These are phyloP conservation scores for Poliocrania exsul DNA, from an alignment of 2,797 vertebrate genomes.

Conservation along the genomic window DNA sequence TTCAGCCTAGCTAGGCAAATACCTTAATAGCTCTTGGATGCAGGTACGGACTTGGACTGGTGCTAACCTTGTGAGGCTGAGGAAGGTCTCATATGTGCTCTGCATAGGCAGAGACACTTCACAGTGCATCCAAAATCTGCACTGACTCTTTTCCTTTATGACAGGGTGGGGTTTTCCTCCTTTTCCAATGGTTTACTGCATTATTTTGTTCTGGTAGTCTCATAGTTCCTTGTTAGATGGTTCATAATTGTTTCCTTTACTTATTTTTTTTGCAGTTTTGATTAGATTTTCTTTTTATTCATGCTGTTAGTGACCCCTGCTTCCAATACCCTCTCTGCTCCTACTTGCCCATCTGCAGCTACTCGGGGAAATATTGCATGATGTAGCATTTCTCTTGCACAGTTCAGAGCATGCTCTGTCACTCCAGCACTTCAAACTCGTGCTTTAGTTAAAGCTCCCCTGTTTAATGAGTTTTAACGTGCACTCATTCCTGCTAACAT, in stretches of 20 bases:
- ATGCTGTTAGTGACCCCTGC: not conserved
- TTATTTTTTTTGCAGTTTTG: not conserved
- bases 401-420: constrained; percentile 13
- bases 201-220: not conserved
- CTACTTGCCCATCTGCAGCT: not conserved
- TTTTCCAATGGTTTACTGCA: not conserved
- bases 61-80: not conserved
- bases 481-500: not conserved
- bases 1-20: not conserved
- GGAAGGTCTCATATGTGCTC: not conserved
- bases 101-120: not conserved
- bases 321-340: not conserved
- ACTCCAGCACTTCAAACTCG: not conserved
- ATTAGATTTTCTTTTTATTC: not conserved
- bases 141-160: not conserved
- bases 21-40: not conserved
- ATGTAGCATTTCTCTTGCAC: constrained; percentile 22
- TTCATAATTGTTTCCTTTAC: not conserved
- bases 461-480: not conserved
- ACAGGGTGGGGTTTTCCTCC: not conserved
- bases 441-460: not conserved
- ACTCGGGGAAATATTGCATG: not conserved
- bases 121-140: not conserved
- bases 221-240: not conserved
- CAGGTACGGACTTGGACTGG: not conserved